A percentile compares a stretch with the other conserved stretches of the same genome.
Evolutionary conservation across 2,888 invertebrate genomes (phyloP).

Genomic region (Aphelenchoides bicaudatus): DNA sequence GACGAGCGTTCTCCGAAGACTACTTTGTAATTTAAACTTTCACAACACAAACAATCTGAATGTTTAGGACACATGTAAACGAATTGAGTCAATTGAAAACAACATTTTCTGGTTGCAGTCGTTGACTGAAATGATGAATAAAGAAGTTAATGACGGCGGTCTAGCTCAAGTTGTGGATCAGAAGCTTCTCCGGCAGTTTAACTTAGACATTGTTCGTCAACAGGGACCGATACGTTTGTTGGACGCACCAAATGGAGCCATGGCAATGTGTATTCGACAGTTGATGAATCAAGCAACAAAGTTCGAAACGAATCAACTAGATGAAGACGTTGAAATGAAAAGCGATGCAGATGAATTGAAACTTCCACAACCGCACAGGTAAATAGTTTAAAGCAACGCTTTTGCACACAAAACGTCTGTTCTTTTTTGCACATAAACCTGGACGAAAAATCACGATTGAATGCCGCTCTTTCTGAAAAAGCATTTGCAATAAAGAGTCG

Average conservation of each 20-base stretch:
- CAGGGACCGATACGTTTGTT: conserved; percentile 19
- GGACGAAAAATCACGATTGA: no score
- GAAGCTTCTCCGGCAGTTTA: conserved; percentile 20
- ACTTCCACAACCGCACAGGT: conserved; percentile 23
- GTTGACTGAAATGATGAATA: neutral
- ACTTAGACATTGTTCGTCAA: conserved; percentile 10
- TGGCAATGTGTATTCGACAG: conserved; percentile 26
- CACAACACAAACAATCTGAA: neutral
- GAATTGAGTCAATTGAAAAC: conserved; percentile 14
- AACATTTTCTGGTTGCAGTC: conserved; percentile 8
- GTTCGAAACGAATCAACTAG: neutral
- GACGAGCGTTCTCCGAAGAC: neutral
- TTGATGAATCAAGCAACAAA: conserved; percentile 24
- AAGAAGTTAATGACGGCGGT: no score
- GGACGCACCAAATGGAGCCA: conserved; percentile 36
- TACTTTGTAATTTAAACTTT: conserved; percentile 8
- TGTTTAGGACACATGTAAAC: conserved; percentile 17
- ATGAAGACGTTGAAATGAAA: conserved; percentile 7
- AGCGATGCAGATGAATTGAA: conserved; percentile 3
- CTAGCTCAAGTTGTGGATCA: conserved; percentile 18
- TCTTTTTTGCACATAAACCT: no score
- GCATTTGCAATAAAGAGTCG: no score
- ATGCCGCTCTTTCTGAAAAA: no score
- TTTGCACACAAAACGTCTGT: neutral
- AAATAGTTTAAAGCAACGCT: neutral